Evolutionary conservation across 1,140 invertebrate genomes (phyloP), one percentile per base, ranked within the genome.

Genomic region (Frieseomelitta varia): DNA sequence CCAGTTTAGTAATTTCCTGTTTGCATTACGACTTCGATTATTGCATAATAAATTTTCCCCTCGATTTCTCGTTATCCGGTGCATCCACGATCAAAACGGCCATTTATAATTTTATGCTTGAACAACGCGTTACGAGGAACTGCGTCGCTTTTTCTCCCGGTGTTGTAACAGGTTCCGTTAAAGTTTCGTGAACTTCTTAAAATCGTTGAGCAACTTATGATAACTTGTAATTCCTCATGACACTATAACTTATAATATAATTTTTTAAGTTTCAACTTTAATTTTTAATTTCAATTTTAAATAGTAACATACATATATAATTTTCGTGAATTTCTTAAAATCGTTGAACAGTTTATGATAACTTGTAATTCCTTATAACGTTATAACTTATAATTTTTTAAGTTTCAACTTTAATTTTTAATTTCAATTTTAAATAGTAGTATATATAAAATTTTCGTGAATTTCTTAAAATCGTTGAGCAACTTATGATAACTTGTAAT

Each of bases 1-100:
- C 17, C 15, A 47, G 53, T n/a, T 55, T 61, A 27, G 19, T 19
- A 14, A 71, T 71, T 79, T 79, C 67, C 65, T 56, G 53, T 71
- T 69, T 47, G 78, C 24, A 71, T 69, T 56, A 71, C 24, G 24
- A 47, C 24, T 71, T 39, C 4, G 11, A 47, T 47, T 10, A 21
- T 71, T 56, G n/a, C 34, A 27, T 19, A 79, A 79, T 55, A n/a
- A 39, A 79, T 71, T 79, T 79, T 71, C 78, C 47, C 67, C 14
- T 71, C 27, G 11, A 47, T 63, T 47, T 8, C 30, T 12, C 11
- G 67, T 39, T 24, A 17, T n/a, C 39, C 24, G 21, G 24, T 71
- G 53, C 21, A 56, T 69, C 56, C 39, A 47, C 8, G 39, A 47
- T 47, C 39, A 47, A 47, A n/a, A 47, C 6, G 6, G 39, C 6